A percentile compares a stretch with the other conserved stretches of the same genome.
phyloP scores from a whole-genome alignment of 2,888 invertebrate genomes.

The Scaptomyza caliginosa region DNA sequence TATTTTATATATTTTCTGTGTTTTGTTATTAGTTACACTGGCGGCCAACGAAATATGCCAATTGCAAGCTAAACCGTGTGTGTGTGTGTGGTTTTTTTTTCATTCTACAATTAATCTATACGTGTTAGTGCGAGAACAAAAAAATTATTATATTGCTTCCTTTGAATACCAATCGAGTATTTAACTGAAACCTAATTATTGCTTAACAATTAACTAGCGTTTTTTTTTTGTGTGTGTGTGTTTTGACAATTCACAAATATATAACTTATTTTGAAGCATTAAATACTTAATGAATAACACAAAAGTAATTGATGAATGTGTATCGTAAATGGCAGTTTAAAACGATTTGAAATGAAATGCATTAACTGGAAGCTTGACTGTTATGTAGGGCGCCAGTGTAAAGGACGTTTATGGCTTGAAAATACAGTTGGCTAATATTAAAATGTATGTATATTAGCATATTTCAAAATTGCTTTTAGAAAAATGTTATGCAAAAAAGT shows the following conservation, averaged over 20 bases:
- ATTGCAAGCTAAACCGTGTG: neutral
- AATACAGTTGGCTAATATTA: conserved; percentile 44
- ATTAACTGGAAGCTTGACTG: conserved; percentile 40
- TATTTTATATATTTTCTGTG: conserved; percentile 46
- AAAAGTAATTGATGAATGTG: neutral
- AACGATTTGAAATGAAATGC: conserved; percentile 44
- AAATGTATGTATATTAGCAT: conserved; percentile 27
- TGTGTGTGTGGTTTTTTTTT: neutral
- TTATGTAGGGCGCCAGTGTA: conserved; percentile 44
- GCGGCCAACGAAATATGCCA: conserved; percentile 27
- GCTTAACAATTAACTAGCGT: conserved; percentile 15
- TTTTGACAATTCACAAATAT: too few relatives aligned
- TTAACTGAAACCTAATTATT: conserved; percentile 25
- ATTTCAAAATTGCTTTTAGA: conserved; percentile 62
- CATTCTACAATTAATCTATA: conserved; percentile 24
- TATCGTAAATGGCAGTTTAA: conserved; percentile 57
- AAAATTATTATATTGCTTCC: conserved; percentile 44
- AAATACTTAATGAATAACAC: conserved; percentile 33
- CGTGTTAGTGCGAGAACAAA: too few relatives aligned
- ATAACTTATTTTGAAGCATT: conserved; percentile 28
- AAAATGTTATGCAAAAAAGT: conserved; percentile 77
- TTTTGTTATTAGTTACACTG: conserved; percentile 54
- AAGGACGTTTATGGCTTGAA: conserved; percentile 44
- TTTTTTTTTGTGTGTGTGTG: too few relatives aligned
- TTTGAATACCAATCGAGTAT: conserved; percentile 45